phyloP scores from a whole-genome alignment of 2,113 vertebrate genomes.

The Uropsilus gracilis region DNA sequence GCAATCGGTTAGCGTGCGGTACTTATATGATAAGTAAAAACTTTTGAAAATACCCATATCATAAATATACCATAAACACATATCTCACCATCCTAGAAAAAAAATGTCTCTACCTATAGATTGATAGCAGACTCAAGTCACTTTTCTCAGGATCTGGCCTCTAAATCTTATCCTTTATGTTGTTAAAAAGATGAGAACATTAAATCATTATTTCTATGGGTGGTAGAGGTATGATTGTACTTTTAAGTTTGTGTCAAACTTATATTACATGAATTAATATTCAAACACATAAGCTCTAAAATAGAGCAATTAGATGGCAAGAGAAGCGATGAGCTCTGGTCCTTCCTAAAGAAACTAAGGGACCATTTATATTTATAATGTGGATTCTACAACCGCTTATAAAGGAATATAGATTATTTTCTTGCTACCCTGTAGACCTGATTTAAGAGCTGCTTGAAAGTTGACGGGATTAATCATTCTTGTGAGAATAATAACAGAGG shows the following conservation, averaged over 20 bases:
- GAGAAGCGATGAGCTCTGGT: background rate
- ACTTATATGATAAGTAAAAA: background rate
- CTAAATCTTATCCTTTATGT: background rate
- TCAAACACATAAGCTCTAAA: background rate
- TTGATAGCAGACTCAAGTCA: background rate
- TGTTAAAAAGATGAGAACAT: slow-evolving; percentile 1
- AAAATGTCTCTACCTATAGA: background rate
- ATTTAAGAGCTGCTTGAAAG: slow-evolving; percentile 10
- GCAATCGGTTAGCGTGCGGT: no score
- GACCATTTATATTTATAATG: background rate
- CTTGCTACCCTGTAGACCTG: background rate
- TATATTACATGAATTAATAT: background rate
- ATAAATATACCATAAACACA: no score
- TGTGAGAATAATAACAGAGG: background rate
- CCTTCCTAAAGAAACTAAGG: background rate
- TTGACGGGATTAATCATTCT: background rate
- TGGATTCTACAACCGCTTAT: background rate
- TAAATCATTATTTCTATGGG: background rate
- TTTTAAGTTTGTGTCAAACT: background rate
- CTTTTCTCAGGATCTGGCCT: background rate
- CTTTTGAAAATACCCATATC: background rate
- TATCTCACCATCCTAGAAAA: background rate
- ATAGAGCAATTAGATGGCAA: background rate
- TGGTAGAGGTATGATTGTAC: background rate
- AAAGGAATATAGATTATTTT: background rate